phyloP scores from a whole-genome alignment of 1,140 invertebrate species.

The Calycopis cecrops region DNA sequence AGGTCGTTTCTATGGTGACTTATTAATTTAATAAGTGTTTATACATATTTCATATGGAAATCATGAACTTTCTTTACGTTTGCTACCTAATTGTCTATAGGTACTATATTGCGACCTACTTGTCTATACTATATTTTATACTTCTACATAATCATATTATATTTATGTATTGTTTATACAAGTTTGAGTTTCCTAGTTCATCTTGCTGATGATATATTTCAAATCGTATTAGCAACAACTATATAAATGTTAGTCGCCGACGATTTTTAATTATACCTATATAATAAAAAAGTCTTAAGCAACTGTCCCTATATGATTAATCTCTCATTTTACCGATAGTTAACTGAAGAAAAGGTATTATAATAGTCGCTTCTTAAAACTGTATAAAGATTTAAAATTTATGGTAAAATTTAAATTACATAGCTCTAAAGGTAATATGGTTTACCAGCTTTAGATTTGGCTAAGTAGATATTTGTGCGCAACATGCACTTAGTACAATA shows the following conservation, averaged over 20 bases:
- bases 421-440: conserved; percentile 13
- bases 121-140: too few species aligned
- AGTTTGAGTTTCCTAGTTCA: neutral
- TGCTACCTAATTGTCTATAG: too few species aligned
- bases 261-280: neutral
- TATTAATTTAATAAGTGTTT: too few species aligned
- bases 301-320: neutral
- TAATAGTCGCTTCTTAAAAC: neutral
- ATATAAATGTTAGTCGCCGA: conserved; percentile 12
- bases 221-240: too few species aligned
- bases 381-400: neutral
- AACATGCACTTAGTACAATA: conserved; percentile 23
- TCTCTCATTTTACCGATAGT: too few species aligned
- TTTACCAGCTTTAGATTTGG: conserved; percentile 23
- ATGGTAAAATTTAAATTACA: neutral
- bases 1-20: too few species aligned
- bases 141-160: too few species aligned
- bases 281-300: neutral
- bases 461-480: conserved; percentile 25
- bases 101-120: too few species aligned
- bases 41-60: too few species aligned
- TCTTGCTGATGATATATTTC: too few species aligned
- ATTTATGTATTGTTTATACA: too few species aligned
- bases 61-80: too few species aligned
- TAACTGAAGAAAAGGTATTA: conserved; percentile 19